Conservation (phyloP, 92 coral and sea anemone genomes). For the Muricea muricata region DNA sequence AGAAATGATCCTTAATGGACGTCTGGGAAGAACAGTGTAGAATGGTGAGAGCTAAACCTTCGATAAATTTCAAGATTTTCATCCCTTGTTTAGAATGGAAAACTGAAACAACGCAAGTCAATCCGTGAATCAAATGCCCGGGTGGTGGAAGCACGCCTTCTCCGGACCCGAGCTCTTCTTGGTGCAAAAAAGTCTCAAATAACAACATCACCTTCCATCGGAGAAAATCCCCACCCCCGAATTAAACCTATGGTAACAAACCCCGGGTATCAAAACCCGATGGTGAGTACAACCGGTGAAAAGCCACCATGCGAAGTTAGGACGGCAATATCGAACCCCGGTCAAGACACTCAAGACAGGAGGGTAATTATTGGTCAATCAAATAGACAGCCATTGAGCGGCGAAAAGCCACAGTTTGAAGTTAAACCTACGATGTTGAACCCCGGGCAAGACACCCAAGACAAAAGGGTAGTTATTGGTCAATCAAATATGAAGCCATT, state of each 20-base stretch:
- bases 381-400: too few relatives aligned
- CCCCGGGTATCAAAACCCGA: not conserved
- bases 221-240: not conserved
- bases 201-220: not conserved
- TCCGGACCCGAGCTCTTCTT: constrained; percentile 23
- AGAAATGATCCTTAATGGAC: too few relatives aligned
- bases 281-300: not conserved
- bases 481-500: too few relatives aligned
- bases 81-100: not conserved
- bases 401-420: too few relatives aligned
- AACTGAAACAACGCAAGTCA: constrained; percentile 8
- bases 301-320: not conserved
- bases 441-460: too few relatives aligned
- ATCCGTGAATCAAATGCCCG: constrained; percentile 15
- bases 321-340: not conserved
- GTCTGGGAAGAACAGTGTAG: too few relatives aligned
- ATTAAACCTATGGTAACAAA: not conserved
- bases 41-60: too few relatives aligned
- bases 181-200: not conserved
- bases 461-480: too few relatives aligned
- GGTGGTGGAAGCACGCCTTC: constrained; percentile 25
- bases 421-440: too few relatives aligned
- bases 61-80: too few relatives aligned
- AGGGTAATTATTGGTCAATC: too few relatives aligned
- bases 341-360: not conserved